These are phyloP conservation scores for Petroica traversi DNA, from an alignment of 2,113 vertebrate genomes.

Conservation along the genomic window DNA sequence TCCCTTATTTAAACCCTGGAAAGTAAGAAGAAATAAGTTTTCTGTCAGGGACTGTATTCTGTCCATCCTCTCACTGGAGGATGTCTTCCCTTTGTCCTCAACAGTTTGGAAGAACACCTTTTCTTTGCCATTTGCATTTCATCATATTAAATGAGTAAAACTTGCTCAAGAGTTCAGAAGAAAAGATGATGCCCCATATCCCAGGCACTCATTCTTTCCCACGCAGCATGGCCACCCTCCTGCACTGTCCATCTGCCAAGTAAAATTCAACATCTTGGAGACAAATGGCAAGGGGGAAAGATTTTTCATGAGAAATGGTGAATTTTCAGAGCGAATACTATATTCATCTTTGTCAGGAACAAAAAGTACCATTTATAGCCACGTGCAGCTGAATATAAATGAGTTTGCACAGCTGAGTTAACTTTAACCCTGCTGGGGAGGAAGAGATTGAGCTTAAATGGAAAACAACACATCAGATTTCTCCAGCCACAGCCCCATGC, in stretches of 20 bases:
- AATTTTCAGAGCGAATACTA: slow-evolving; percentile 14
- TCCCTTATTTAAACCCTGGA: neutral
- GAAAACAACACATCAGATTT: neutral
- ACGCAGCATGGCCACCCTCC: neutral
- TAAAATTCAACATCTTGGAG: neutral
- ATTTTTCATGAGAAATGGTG: neutral
- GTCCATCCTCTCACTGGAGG: neutral
- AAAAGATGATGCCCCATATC: neutral
- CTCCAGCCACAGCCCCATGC: neutral
- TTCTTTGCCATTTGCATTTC: neutral
- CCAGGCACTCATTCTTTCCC: neutral
- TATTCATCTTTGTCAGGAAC: neutral
- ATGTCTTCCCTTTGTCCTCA: neutral
- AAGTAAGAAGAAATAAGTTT: neutral
- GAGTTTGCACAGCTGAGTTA: slow-evolving; percentile 51
- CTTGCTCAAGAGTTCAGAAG: neutral
- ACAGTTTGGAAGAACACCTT: neutral
- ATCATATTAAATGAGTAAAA: neutral
- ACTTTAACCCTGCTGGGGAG: neutral
- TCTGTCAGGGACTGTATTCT: neutral
- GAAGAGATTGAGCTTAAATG: neutral
- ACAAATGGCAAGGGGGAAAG: neutral
- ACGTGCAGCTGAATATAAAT: neutral
- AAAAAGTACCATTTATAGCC: neutral
- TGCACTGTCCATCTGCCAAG: neutral